Base-by-base conservation (phyloP, 2,888 invertebrate genomes). In the Stenodera caucasica region DNA sequence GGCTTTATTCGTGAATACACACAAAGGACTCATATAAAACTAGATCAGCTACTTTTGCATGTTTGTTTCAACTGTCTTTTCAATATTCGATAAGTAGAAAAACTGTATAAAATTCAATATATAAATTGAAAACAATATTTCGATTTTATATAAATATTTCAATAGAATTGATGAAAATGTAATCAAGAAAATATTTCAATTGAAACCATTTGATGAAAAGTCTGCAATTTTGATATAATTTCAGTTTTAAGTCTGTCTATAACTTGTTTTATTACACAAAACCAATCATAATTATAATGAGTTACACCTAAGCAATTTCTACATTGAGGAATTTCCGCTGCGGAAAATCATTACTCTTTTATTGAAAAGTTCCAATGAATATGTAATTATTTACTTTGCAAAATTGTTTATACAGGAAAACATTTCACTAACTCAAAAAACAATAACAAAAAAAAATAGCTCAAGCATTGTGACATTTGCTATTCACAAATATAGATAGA, bases 21-120 rank as follows among this genome's bases (percentile, higher is more conserved):
- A 45, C 45, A 45, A 45, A 45, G 45, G 45, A 45, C 45, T 23
- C 45, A 12, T 45, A 23, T 9, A 45, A 45, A 45, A 23, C 45
- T 45, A 45, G 45, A 23, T 45, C 21, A 23, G 12, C 7, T 2
- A 18, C 15, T 9, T 11, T 4, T n/a, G 11, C 9, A 18, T n/a
- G 15, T 21, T 45, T 21, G 21, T 33, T 33, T 33, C 2, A 2
- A 33, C 33, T 45, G 45, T 45, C 45, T 45, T 23, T 45, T 45
- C 45, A 23, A 45, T 45, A 45, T 45, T 45, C 45, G 12, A 45
- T 23, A 23, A 45, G 18, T 40, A 23, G 4, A 9, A 4, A 15
- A 2, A 40, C 4, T 9, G 11, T 18, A 23, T 11, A 14, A 45
- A 45, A 45, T 45, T 45, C 45, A 45, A 45, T 45, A 21, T 3